These are phyloP conservation scores for Mechanitis mazaeus DNA, from an alignment of 2,888 invertebrate species.

Conservation along the genomic window DNA sequence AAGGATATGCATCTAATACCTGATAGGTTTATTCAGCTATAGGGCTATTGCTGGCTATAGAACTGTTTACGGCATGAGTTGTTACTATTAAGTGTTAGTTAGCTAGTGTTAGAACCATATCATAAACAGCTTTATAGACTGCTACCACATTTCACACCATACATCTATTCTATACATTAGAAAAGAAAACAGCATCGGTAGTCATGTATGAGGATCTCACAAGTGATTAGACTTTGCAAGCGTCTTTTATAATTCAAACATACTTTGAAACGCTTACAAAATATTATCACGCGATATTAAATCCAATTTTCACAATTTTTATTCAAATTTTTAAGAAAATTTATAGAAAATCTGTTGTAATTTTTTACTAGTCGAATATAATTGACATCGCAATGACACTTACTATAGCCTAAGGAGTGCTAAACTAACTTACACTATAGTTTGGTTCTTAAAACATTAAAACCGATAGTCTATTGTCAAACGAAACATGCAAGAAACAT, in stretches of 20 bases:
- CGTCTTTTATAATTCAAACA: conserved; percentile 7
- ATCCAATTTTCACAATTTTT: conserved; percentile 23
- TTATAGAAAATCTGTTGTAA: conserved; percentile 64
- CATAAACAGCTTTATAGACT: conserved; percentile 53
- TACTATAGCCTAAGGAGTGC: conserved; percentile 73
- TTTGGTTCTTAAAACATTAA: conserved; percentile 58
- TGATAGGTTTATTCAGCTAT: conserved; percentile 61
- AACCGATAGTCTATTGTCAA: conserved; percentile 5
- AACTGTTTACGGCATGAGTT: conserved; percentile 50
- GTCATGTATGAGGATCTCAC: conserved; percentile 34
- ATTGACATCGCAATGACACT: conserved; percentile 75
- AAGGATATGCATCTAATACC: conserved; percentile 75
- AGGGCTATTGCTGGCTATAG: conserved; percentile 51
- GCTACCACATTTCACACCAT: conserved; percentile 49
- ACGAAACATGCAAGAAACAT: conserved; percentile 53
- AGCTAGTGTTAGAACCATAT: conserved; percentile 16
- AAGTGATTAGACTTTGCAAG: conserved; percentile 1
- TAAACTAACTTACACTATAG: conserved; percentile 67
- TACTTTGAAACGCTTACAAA: conserved; percentile 10
- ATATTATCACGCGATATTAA: conserved; percentile 8
- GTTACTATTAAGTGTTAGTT: not conserved
- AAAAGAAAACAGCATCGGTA: conserved; percentile 42
- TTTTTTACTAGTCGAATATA: conserved; percentile 73
- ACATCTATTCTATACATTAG: conserved; percentile 54
- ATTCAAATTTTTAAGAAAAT: conserved; percentile 29